Evolutionary conservation across 2,113 vertebrate species (phyloP).

Genomic region (Cichladusa arquata): DNA sequence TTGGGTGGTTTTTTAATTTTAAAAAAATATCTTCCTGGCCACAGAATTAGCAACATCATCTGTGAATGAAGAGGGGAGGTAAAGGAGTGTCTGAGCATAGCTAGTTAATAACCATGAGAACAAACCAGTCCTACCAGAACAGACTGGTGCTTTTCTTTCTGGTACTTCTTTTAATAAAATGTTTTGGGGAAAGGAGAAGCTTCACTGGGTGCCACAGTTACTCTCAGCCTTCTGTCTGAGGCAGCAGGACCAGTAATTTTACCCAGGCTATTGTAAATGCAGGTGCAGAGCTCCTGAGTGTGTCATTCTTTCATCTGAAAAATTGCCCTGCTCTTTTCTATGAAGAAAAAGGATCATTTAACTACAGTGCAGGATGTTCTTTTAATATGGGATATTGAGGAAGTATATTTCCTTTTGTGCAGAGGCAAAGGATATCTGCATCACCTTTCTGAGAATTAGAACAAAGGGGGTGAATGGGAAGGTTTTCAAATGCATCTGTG

Average conservation of each 20-base stretch:
- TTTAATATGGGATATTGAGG: background rate
- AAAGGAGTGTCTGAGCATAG: background rate
- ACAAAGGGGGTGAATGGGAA: background rate
- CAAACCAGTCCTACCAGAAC: background rate
- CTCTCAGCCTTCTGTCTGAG: background rate
- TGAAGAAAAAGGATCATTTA: background rate
- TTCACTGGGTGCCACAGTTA: background rate
- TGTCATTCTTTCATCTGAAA: constrained; percentile 15
- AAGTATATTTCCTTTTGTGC: background rate
- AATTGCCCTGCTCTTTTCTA: background rate
- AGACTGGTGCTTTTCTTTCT: background rate
- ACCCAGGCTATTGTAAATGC: background rate
- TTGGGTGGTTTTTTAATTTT: background rate
- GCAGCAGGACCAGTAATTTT: background rate
- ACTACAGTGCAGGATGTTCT: background rate
- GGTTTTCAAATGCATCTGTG: constrained; percentile 50
- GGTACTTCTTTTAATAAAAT: background rate
- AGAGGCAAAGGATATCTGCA: background rate
- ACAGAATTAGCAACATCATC: background rate
- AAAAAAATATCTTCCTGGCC: background rate
- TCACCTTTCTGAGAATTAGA: constrained; percentile 1
- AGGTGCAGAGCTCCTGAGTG: background rate
- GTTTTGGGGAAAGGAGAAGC: background rate
- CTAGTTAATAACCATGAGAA: background rate
- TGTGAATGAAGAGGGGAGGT: background rate